Evolutionary conservation across 1,140 invertebrate genomes (phyloP).

Genomic region (Conopomorpha cramerella): DNA sequence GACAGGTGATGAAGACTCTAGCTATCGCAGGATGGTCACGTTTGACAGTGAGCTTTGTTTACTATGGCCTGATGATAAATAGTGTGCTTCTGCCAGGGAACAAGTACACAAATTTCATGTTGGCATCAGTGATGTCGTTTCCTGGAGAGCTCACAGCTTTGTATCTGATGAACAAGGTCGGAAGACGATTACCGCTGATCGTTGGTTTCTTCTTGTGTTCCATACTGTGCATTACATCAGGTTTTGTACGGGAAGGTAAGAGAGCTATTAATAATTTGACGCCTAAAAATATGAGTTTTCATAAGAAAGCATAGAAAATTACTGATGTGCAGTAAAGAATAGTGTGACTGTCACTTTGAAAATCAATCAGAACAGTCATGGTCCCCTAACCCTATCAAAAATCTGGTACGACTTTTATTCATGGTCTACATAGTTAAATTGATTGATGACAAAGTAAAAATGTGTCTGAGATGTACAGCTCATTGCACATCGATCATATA

Average conservation of each 20-base stretch:
- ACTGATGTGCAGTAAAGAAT: too few species aligned
- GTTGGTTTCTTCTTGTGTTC: constrained; percentile 55
- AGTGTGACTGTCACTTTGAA: too few species aligned
- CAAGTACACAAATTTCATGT: constrained; percentile 70
- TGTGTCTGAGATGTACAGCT: too few species aligned
- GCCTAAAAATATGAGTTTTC: too few species aligned
- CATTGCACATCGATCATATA: too few species aligned
- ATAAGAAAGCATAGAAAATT: too few species aligned
- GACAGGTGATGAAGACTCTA: constrained; percentile 24
- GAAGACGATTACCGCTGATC: constrained; percentile 63
- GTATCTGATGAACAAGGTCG: constrained; percentile 65
- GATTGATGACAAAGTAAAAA: too few species aligned
- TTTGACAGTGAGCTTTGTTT: constrained; percentile 71
- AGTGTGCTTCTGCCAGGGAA: constrained; percentile 73
- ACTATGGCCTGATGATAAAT: constrained; percentile 79
- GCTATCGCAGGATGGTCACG: constrained; percentile 59
- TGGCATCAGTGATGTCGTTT: constrained; percentile 69
- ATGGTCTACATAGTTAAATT: too few species aligned
- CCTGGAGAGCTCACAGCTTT: constrained; percentile 70
- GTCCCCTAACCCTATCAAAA: too few species aligned
- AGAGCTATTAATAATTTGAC: too few species aligned
- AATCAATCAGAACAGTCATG: too few species aligned
- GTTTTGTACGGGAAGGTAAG: constrained; percentile 70
- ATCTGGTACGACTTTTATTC: too few species aligned
- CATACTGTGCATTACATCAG: constrained; percentile 69